phyloP scores from a whole-genome alignment of 64 coral and sea anemone species.

The Hydrozoanthus tunicans region DNA sequence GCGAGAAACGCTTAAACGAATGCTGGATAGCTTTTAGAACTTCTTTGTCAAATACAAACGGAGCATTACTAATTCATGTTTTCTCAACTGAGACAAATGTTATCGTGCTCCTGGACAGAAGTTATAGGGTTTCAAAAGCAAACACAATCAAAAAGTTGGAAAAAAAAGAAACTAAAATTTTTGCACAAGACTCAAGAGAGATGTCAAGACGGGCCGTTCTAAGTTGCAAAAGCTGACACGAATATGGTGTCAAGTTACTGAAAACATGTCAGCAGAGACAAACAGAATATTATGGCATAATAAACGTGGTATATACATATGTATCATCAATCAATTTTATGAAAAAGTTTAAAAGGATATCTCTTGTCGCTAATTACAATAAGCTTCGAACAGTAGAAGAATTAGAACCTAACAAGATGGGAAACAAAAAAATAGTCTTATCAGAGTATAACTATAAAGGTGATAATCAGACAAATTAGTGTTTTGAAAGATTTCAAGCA shows the following conservation, averaged over 20 bases:
- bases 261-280: no score
- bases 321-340: no score
- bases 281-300: no score
- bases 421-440: neutral
- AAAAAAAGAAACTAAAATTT: neutral
- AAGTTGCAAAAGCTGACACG: no score
- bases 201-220: no score
- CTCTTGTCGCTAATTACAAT: no score
- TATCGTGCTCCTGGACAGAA: neutral
- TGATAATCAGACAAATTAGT: neutral
- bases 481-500: neutral
- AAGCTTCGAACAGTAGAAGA: neutral
- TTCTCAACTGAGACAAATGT: neutral
- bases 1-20: no score
- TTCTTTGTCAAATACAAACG: neutral
- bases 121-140: neutral
- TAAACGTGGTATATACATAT: no score
- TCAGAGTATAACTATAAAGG: neutral
- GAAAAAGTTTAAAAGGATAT: no score
- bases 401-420: neutral
- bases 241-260: no score
- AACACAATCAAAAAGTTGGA: neutral
- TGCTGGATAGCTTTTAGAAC: neutral
- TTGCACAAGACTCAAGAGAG: no score
- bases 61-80: neutral